Base-by-base conservation (phyloP, 1,140 invertebrate genomes). In the Drosophila sulfurigaster region DNA sequence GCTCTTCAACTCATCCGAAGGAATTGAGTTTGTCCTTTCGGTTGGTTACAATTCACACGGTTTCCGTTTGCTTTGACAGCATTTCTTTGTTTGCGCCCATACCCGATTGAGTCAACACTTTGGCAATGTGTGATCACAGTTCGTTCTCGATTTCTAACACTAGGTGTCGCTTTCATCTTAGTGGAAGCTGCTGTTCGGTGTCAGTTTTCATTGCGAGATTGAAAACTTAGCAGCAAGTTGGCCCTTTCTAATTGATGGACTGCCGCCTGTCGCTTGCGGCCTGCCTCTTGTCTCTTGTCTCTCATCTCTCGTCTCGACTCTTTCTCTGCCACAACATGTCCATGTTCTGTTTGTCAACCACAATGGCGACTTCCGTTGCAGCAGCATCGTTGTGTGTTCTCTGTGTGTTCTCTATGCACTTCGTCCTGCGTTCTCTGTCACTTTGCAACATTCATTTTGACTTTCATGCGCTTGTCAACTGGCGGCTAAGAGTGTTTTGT, bases 391-490 rank as follows among this genome's bases (percentile, higher is more conserved):
- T 56, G 5, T 32, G 30, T 32, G 25, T 15, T 28, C 46, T 66
- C 41, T 20, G 10, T 45, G 8, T 30, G 41, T 57, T 20, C 28
- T 20, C 28, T 62, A 48, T n/a, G 7, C 41, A 2, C 5, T 11
- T 41, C 41, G 20, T 43, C 66, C 49, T 25, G 5, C 32, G 13
- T 45, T 11, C 62, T 38, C 6, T 45, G 82, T 76, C 83, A 69
- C 73, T 79, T 79, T 48, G 72, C 58, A 35, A 65, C 79, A 87
- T 82, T 79, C 72, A 87, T 82, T 87, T 62, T 45, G 69, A 75
- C 83, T 74, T 87, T 80, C 68, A 78, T 81, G 52, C 68, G 74
- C 60, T 62, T 73, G 68, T 75, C 82, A 79, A 71, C 75, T 62
- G 82, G 49, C 52, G 68, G 63, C 59, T 74, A 52, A 58, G 63